Base-by-base conservation (phyloP, 2,888 invertebrate species). In the Stenurella melanura region DNA sequence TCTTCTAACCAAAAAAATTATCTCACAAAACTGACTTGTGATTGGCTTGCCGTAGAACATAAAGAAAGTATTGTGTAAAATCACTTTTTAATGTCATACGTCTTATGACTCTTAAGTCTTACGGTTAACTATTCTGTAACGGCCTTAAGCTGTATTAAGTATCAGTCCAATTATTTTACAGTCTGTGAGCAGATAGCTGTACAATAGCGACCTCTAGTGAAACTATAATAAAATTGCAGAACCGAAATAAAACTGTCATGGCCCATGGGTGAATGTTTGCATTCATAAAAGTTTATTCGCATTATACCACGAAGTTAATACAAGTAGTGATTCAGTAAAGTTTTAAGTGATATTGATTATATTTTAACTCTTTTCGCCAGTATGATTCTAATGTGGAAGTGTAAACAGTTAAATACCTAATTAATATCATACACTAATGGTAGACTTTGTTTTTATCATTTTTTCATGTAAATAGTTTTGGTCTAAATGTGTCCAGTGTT, bases 391-490 rank as follows among this genome's bases (percentile, higher is more conserved):
- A 70, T 75, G 74, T 73, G 72, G 50, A 61, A 67, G 80, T 82
- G 81, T 80, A 80, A 82, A 82, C 82, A 58, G 15, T 58, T 58
- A 82, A 81, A 77, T 80, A 50, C n/a, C 7, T 50, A 82, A 83
- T 82, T 82, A 82, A 83, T 79, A 78, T 78, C 71, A 73, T 73
- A 80, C 80, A 75, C 80, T 84, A 84, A 85, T 85, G 84, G 84
- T 81, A 85, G 84, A 79, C 82, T 79, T 79, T 85, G 86, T 86
- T 86, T 83, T 78, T 82, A 85, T 83, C 83, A 84, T 83, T 82
- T 86, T 86, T 54, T 54, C 67, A 54, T 74, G 50, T 73, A 72
- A 71, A 67, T 67, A 72, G 18, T 58, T 34, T 56, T 15, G 50
- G 50, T 76, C 67, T 72, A 56, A 60, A 76, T 72, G 72, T 76